Conservation (phyloP, 2,113 vertebrate genomes). For the Tiliqua scincoides region DNA sequence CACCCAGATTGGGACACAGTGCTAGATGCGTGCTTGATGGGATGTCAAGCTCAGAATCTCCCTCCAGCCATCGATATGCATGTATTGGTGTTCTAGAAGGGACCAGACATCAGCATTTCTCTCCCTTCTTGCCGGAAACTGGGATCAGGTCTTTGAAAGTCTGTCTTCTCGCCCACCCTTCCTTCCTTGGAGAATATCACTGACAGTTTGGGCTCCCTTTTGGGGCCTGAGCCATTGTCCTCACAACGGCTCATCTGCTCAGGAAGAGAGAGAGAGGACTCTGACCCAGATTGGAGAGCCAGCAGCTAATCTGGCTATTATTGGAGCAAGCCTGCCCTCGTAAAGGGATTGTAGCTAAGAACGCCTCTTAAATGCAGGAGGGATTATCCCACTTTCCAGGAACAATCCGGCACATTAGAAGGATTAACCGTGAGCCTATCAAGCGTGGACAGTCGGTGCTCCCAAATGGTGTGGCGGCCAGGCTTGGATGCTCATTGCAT, state of each 20-base stretch:
- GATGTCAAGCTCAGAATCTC: too few species aligned
- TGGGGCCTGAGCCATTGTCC: background rate
- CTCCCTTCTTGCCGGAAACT: too few species aligned
- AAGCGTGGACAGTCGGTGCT: background rate
- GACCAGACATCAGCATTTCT: background rate
- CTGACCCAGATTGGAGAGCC: constrained; percentile 3
- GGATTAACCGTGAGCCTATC: constrained; percentile 12
- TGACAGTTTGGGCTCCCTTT: background rate
- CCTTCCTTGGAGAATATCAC: background rate
- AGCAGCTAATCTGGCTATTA: constrained; percentile 11
- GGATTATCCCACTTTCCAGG: constrained; percentile 2
- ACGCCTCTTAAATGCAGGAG: background rate
- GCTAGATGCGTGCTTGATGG: too few species aligned
- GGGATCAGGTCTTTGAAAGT: background rate
- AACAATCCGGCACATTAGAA: background rate
- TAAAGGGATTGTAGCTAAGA: constrained; percentile 25
- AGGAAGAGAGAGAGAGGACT: background rate
- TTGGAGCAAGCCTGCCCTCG: background rate
- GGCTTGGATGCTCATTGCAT: background rate
- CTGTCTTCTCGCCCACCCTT: background rate
- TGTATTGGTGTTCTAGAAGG: background rate
- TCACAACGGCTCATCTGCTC: too few species aligned
- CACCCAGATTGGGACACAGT: too few species aligned
- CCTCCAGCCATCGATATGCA: background rate
- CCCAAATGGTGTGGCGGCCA: background rate